Conservation (phyloP, 2,113 vertebrate species). For the Tychaedon coryphoeus region DNA sequence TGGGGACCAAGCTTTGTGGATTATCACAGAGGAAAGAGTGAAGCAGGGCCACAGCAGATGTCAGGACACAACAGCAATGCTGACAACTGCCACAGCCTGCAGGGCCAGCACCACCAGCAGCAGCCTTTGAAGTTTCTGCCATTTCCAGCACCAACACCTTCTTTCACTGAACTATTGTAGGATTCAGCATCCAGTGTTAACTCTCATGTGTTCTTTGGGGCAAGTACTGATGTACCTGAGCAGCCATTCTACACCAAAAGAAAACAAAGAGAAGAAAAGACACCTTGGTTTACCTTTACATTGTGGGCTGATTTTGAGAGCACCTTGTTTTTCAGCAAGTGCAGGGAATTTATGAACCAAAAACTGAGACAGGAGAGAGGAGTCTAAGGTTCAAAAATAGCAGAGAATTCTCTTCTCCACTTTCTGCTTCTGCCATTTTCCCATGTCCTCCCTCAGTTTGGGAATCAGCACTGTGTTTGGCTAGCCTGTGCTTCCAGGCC, state of each 20-base stretch:
- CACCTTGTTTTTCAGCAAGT: not conserved
- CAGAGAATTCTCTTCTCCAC: not conserved
- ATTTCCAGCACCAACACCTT: not conserved
- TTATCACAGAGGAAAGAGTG: not conserved
- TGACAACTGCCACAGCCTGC: not conserved
- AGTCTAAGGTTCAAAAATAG: not conserved
- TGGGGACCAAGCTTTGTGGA: not conserved
- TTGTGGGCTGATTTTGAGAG: not conserved
- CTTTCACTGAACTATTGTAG: not conserved
- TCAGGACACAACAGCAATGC: not conserved
- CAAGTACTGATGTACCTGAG: not conserved
- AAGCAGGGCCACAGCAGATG: not conserved
- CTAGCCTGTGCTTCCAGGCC: rapidly evolving
- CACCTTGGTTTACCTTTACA: not conserved
- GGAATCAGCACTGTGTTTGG: rapidly evolving
- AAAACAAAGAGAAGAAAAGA: not conserved
- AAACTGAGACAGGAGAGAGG: not conserved
- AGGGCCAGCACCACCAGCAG: rapidly evolving
- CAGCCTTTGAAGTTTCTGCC: not conserved
- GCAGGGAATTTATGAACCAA: not conserved
- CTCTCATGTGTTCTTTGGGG: not conserved
- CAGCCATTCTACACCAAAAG: not conserved
- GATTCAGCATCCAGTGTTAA: not conserved
- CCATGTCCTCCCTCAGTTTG: not conserved
- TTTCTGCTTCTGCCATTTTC: not conserved